These are phyloP conservation scores for Esox niger DNA, from an alignment of 2,113 vertebrate species.

Conservation along the genomic window DNA sequence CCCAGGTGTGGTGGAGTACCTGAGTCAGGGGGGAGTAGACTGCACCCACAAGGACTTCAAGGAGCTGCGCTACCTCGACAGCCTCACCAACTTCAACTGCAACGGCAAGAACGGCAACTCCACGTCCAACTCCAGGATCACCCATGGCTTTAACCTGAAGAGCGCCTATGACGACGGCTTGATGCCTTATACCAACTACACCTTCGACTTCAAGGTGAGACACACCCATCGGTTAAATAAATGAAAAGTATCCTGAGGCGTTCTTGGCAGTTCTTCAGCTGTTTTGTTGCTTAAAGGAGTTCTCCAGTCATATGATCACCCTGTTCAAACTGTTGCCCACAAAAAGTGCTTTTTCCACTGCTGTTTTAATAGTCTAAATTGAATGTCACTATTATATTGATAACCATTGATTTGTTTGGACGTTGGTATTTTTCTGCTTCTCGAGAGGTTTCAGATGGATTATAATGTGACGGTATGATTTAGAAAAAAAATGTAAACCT, in stretches of 20 bases:
- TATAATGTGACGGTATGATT: no score
- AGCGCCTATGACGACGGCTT: slow-evolving; percentile 95
- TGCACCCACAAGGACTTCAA: slow-evolving; percentile 99
- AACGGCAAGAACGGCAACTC: slow-evolving; percentile 86
- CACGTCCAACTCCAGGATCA: slow-evolving; percentile 90
- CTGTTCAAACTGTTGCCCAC: no score
- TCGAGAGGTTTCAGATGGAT: no score
- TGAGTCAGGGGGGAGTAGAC: slow-evolving; percentile 94
- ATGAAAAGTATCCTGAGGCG: neutral
- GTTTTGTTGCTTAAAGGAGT: no score
- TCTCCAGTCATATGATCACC: no score
- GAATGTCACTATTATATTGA: no score
- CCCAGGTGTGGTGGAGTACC: slow-evolving; percentile 95
- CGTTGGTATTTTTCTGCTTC: no score
- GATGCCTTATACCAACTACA: slow-evolving; percentile 99
- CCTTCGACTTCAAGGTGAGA: slow-evolving; percentile 93
- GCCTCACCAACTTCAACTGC: slow-evolving; percentile 96
- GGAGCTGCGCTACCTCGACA: slow-evolving; percentile 94
- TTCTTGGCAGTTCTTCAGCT: neutral
- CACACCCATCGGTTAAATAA: no score
- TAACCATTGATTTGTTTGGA: no score
- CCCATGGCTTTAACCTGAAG: slow-evolving; percentile 97
- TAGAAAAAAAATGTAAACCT: no score
- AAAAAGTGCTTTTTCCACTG: no score
- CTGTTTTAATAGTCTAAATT: no score